Evolutionary conservation across 1,140 invertebrate species (phyloP).

Genomic region (Leptestheria dahalacensis): DNA sequence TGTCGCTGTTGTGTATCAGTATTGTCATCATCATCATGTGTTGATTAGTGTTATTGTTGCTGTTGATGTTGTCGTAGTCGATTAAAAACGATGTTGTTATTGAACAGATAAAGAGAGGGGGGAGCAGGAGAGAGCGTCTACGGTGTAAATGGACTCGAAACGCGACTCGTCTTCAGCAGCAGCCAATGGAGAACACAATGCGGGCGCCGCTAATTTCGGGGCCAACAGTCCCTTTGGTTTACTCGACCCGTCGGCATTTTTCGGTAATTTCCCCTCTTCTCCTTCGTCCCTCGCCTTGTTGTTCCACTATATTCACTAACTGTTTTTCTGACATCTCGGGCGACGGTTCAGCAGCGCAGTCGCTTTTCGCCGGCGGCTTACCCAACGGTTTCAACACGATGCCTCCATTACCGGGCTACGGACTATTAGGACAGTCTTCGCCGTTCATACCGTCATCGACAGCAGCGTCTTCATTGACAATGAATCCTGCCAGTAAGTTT

Average conservation of each 20-base stretch:
- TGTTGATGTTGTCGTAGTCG: too few relatives aligned
- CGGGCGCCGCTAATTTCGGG: not conserved
- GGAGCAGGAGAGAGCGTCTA: too few relatives aligned
- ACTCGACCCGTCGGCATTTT: constrained; percentile 5
- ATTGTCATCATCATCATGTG: too few relatives aligned
- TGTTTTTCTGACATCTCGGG: not conserved
- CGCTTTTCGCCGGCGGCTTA: constrained; percentile 11
- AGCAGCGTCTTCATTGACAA: not conserved
- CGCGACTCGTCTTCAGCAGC: not conserved
- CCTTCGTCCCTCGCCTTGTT: not conserved
- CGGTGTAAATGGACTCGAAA: not conserved
- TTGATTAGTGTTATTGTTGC: too few relatives aligned
- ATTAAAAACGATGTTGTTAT: too few relatives aligned
- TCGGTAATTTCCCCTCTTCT: not conserved
- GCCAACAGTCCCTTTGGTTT: not conserved
- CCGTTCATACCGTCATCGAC: not conserved
- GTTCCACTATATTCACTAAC: not conserved
- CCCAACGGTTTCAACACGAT: constrained; percentile 11
- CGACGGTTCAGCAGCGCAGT: constrained; percentile 10
- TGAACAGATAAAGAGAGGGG: too few relatives aligned
- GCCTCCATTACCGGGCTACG: constrained; percentile 8
- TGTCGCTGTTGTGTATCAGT: too few relatives aligned
- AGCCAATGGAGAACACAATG: not conserved
- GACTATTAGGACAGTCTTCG: constrained; percentile 1
- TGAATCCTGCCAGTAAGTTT: constrained; percentile 11